Evolutionary conservation across 2,888 invertebrate genomes (phyloP), one percentile per base, ranked within the genome.

Genomic region (Cosmia pyralina): DNA sequence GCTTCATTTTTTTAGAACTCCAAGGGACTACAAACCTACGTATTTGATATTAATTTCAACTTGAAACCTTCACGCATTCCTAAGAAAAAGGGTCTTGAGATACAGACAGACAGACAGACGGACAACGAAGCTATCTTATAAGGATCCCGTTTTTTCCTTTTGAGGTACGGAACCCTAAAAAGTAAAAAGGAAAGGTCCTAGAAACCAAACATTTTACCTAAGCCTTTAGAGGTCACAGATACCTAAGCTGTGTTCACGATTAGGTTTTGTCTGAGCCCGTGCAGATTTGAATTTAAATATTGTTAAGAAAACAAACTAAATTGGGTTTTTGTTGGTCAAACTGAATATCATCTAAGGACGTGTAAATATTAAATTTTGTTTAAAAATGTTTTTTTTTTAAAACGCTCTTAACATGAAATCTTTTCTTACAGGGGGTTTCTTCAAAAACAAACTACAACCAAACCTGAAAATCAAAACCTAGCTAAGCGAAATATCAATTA

Each of bases 401-500:
- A 48, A 17, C n/a, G 2, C 1, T n/a, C 2, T 7, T 7, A 11
- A 17, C n/a, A 22, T 8, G 2, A 6, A 46, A 13, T 68, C 2
- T 13, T 46, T 55, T 22, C 17, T 44, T 63, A 13, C 4, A 0
- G 5, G 0, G n/a, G n/a, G n/a, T n/a, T n/a, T 38, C 59, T 41
- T 4, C 58, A 76, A 74, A 64, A 44, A 64, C 38, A 58, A 77
- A n/a, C 48, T 70, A 22, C 72, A 44, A 46, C 28, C 22, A 62
- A 67, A 46, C n/a, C 48, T 48, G 22, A 63, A 76, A 68, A 62
- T 52, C 41, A 69, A 41, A 68, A 71, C 13, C 50, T 62, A 79
- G 79, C 28, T 58, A 80, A 34, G 28, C 55, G 22, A 77, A 82
- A 79, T 80, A 75, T 60, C 71, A 70, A 85, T 79, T 75, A 76